A percentile compares a stretch with the other conserved stretches of the same genome.
Evolutionary conservation across 2,797 vertebrate species (phyloP).

Genomic region (Acanthiza pusilla): DNA sequence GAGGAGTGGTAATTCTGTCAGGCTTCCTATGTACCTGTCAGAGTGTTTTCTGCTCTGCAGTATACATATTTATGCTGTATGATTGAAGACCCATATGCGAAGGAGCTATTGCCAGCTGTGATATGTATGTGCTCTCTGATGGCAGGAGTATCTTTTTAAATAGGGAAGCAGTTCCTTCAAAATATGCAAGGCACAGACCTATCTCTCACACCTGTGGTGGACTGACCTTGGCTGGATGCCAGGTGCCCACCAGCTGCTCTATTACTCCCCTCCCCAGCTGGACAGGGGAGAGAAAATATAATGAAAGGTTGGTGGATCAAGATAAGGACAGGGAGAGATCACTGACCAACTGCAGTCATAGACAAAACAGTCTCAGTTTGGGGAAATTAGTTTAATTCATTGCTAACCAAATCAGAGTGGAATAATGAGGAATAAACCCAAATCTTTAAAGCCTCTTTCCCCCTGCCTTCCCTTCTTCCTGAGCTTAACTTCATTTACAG

Average conservation of each 20-base stretch:
- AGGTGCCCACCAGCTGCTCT: neutral
- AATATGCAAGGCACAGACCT: neutral
- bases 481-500: neutral
- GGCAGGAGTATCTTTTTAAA: neutral
- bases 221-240: neutral
- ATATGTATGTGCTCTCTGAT: neutral
- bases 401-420: neutral
- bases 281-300: neutral
- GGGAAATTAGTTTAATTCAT: neutral
- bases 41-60: neutral
- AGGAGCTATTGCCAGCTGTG: neutral
- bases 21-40: neutral
- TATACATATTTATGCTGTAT: constrained; percentile 21
- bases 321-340: neutral
- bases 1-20: constrained; percentile 44
- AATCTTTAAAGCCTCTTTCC: neutral
- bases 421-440: neutral
- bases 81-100: neutral
- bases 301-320: neutral
- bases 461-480: neutral
- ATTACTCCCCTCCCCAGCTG: neutral
- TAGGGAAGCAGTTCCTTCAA: neutral
- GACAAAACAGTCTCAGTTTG: neutral
- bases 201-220: neutral
- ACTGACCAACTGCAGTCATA: neutral